Evolutionary conservation across 2,113 vertebrate species (phyloP), one percentile per base, ranked within the genome.

Genomic region (Hemicordylus capensis): DNA sequence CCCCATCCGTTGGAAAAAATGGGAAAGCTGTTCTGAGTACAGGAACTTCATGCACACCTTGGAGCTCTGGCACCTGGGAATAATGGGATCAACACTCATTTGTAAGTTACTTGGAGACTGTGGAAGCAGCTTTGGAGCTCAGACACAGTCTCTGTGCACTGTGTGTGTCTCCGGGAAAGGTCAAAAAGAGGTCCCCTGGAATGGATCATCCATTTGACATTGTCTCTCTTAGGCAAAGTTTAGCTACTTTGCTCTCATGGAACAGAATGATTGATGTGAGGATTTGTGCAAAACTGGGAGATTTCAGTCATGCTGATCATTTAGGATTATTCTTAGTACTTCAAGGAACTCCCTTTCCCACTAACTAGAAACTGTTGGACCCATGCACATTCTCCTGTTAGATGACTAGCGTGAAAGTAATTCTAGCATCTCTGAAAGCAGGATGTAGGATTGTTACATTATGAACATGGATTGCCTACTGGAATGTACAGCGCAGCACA

Each of bases 361-460:
- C 76, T 90, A 73, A 87, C 88, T 86, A 83, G 84, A 88, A 88
- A 76, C 89, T 24, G 64, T n/a, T 48, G 78, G 61, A 91, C 86
- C 20, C 8, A 73, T 83, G 0, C 0, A 48, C 34, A 83, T 46
- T 63, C 70, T 86, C 86, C 85, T 88, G 83, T 42, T 76, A 81
- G 89, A 1, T 0, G 2, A 69, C 31, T 63, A 78, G 75, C 2
- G 1, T 81, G 83, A 42, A 42, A 67, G 84, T 0, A 1, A 51
- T 72, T 83, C 76, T 64, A 26, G 10, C 17, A 39, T 63, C 67
- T 87, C 76, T 0, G 1, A 81, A 82, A n/a, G n/a, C 19, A 42
- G 37, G 48, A 81, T 48, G 69, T 19, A 6, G 77, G 67, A 46
- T 0, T 1, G 44, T 24, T 1, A 51, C 1, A 76, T 56, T 26